Conservation (phyloP, 2,113 vertebrate genomes). For the Sapajus apella region DNA sequence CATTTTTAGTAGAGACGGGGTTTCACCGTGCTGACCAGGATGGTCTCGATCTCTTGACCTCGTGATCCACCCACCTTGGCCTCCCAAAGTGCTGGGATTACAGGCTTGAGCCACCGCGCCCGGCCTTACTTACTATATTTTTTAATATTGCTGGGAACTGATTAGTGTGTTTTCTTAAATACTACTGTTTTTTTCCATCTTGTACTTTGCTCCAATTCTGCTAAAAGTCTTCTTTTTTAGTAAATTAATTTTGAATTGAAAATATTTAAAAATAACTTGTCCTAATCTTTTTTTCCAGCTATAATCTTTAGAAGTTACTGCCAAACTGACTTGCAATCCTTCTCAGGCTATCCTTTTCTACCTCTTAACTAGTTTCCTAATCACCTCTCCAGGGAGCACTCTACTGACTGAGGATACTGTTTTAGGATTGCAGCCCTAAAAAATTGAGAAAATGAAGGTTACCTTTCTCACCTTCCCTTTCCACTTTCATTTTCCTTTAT, state of each 20-base stretch:
- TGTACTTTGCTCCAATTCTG: conserved; percentile 13
- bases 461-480: not conserved
- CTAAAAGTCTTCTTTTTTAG: not conserved
- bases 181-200: not conserved
- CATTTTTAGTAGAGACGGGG: no score
- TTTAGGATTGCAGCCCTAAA: not conserved
- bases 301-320: not conserved
- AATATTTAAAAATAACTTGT: conserved; percentile 25
- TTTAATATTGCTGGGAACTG: conserved; percentile 3
- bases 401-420: not conserved
- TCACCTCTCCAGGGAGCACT: not conserved
- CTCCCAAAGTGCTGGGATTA: no score
- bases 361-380: not conserved
- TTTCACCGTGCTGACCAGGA: no score
- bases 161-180: not conserved
- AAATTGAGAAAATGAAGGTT: not conserved
- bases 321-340: not conserved
- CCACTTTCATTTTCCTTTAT: not conserved
- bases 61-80: no score
- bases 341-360: not conserved
- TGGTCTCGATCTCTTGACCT: no score
- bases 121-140: not conserved
- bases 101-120: no score
- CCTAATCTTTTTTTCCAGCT: not conserved
- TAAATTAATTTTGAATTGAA: conserved; percentile 15